Evolutionary conservation across 2,888 invertebrate species (phyloP), one percentile per base, ranked within the genome.

Genomic region (Luperina nickerlii): DNA sequence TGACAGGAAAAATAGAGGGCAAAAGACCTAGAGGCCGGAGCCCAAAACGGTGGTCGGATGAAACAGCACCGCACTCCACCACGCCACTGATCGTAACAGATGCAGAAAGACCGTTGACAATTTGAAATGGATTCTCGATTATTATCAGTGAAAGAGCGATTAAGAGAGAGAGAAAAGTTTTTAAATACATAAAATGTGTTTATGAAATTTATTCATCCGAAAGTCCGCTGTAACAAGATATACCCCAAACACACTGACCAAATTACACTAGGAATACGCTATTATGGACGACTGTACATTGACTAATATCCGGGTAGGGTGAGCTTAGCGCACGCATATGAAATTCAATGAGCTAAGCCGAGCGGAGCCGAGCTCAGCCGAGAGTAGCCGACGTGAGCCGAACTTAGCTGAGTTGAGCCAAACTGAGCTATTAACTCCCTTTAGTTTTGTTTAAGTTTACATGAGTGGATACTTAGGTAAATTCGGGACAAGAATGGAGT

Each of bases 281-380:
- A 83, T 63, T 60, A 74, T 48, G 18, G 48, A 32, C 4, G 77
- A 82, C 82, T 87, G 89, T 87, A 85, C 87, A 69, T 45, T 57
- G 45, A 72, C 72, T 80, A 87, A 89, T 88, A 81, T 85, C 78
- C 77, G 83, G 83, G 67, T 18, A 74, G 84, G 87, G 88, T 63
- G 51, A 84, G 79, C 81, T 87, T 91, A 88, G 86, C 90, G 87
- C 86, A 87, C 86, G 87, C 88, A 82, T 90, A 91, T 91, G 92
- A 91, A 92, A 92, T 91, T 91, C 91, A 91, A 92, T 90, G 92
- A 90, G 89, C 81, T 75, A 45, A 83, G 83, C 66, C 62, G 69
- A 70, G 54, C 68, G 57, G 38, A 57, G 54, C 75, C 66, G 66
- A 74, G 60, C 67, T 82, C 68, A 80, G 68, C 74, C 76, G 48